Base-by-base conservation (phyloP, 2,113 vertebrate genomes). In the Rana temporaria region DNA sequence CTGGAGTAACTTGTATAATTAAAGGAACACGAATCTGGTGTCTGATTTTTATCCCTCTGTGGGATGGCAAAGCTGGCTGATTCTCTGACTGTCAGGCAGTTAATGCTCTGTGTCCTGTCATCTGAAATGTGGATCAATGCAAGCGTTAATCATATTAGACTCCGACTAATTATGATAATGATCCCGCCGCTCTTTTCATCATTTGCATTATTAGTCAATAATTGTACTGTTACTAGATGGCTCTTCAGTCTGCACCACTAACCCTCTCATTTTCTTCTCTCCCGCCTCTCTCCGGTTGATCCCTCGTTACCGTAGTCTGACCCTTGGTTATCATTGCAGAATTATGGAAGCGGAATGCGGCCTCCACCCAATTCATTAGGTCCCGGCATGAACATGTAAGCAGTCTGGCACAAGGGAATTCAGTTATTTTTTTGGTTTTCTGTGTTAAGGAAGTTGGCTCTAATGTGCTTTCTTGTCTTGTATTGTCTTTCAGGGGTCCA, bases 321-420 rank as follows among this genome's bases (percentile, higher is more conserved):
- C 89, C 92, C 91, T 92, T 87, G 90, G 87, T 95, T 91, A 89
- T 92, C 87, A 34, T 91, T 93, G 91, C 94, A 99, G 98, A 98
- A 95, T 93, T 99, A 99, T 81, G 96, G 96, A 85, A 97, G 97
- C 70, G 97, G 97, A 84, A 99, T 99, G 97, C 96, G 98, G 91
- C 98, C 98, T 90, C 98, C 98, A 90, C 98, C 97, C 92, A 99
- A 99, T 89, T 94, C 95, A 87, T 96, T 99, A 90, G 97, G 97
- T 68, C 98, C 98, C 84, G 98, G 96, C 90, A 98, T 99, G 84
- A 98, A 97, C 94, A 99, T 99, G 98, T 98, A 94, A 96, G 97
- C n/a, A 48, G 16, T 12, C 16, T 18, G 22, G 8, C 1, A 57
- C 19, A 24, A 6, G 53, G 52, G 22, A 11, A 4, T 2, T 1